Base-by-base conservation (phyloP, 2,797 vertebrate species). In the Lepilemur ruficaudatus region DNA sequence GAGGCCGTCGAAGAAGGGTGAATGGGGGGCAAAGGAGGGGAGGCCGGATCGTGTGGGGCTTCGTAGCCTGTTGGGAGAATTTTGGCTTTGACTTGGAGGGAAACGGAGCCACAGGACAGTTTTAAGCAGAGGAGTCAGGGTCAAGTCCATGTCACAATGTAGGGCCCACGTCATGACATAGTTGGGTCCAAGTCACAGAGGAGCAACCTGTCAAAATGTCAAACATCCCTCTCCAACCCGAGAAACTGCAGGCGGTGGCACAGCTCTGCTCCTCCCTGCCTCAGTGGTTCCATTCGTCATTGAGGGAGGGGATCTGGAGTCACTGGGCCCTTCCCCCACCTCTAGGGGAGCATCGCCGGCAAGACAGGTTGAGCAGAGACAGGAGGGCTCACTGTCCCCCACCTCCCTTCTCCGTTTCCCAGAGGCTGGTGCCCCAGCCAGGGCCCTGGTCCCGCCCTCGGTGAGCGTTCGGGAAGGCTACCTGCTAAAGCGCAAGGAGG, bases 381-480 rank as follows among this genome's bases (percentile, higher is more conserved):
- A 17, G 25, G 41, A 52, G 69, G 8, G 38, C 59, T 95, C 67
- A 81, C 32, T 23, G 22, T 28, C 12, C 2, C n/a, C 4, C 9
- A 23, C 0, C 15, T 43, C 6, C 35, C 67, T 23, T n/a, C 38
- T 22, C 32, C 23, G 0, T 38, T 89, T 13, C 38, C 3, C 0
- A 98, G 99, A 99, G 65, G 30, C 98, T 97, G 0, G 98, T 98
- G 93, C 98, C 97, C 82, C 98, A 93, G 4, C 98, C 98, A 84
- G 98, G 97, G 30, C 98, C 0, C 98, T 98, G 4, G 98, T 98
- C 95, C 97, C 98, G 12, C 98, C 99, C 7, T 99, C 98, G 0
- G 99, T 98, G 96, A 99, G 98, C 0, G 98, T 99, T 43, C 99
- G 99, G 97, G 99, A 99, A 97, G 99, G 99, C 0, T 99, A 98